Evolutionary conservation across 2,113 vertebrate species (phyloP), one percentile per base, ranked within the genome.

Genomic region (Helogale parvula): DNA sequence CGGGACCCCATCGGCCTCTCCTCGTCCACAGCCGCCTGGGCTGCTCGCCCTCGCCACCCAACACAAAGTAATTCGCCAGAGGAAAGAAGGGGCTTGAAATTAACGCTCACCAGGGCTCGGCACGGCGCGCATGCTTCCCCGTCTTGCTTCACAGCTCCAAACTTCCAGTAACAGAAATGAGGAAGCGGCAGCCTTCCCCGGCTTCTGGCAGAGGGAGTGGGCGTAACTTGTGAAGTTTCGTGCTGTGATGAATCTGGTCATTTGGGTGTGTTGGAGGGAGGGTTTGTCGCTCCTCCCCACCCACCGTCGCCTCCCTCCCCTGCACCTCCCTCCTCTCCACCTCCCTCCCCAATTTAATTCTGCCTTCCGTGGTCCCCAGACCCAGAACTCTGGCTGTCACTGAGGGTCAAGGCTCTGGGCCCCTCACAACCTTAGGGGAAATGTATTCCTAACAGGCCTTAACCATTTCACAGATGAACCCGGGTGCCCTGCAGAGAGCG

Each of bases 181-280:
- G 98, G 99, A 98, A 99, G 98, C 97, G 1, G 96, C 97, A 47
- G 98, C 47, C 79, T 97, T 97, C 98, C 98, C 97, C 88, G 66
- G 76, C 98, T 96, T 52, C 98, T 84, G 98, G 98, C 97, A 71
- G 97, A 90, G 93, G 63, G 83, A 98, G 98, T 98, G 98, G 98
- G 98, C 98, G 99, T 97, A 98, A 98, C 99, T 98, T 0, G 94
- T n/a, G 47, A 98, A 98, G 98, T 98, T 98, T 98, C 98, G 94
- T 76, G 98, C 98, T 81, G 88, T 77, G 96, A 98, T 79, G 98
- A 98, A 98, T 99, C 96, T 98, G 99, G 98, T 98, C 98, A 91
- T 94, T 86, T 84, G 99, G 98, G 98, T 98, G 98, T 98, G 98
- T 97, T 97, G 95, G 93, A 97, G 98, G 41, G 41, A 93, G 95